Evolutionary conservation across 2,113 vertebrate species (phyloP).

Genomic region (Phalacrocorax carbo): DNA sequence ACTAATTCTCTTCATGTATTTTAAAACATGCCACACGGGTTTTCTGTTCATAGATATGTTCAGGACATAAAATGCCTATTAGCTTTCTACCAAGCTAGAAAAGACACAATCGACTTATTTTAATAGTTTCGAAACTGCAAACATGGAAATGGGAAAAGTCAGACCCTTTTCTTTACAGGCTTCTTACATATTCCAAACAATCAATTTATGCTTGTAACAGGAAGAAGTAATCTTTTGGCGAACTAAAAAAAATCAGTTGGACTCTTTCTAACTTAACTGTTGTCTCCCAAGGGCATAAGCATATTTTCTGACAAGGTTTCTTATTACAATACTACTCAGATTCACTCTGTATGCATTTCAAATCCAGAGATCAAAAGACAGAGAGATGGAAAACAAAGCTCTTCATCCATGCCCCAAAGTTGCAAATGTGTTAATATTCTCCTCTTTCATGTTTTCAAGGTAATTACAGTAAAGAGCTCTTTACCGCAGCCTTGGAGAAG

Average conservation of each 20-base stretch:
- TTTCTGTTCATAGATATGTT: neutral
- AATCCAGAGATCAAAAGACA: constrained; percentile 10
- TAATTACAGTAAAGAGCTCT: neutral
- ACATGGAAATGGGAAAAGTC: neutral
- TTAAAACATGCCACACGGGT: neutral
- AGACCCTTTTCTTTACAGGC: neutral
- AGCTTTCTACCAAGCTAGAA: neutral
- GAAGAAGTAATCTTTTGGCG: neutral
- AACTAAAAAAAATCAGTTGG: neutral
- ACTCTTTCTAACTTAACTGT: neutral
- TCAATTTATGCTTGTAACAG: neutral
- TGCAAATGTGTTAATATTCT: neutral
- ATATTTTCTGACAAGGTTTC: neutral
- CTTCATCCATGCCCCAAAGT: neutral
- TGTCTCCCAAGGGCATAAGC: neutral
- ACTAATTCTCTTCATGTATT: neutral
- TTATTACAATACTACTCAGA: neutral
- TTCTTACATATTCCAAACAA: neutral
- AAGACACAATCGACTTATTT: neutral
- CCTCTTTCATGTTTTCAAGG: neutral
- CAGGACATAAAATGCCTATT: neutral
- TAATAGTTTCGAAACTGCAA: neutral
- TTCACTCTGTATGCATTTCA: neutral
- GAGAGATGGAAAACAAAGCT: neutral
- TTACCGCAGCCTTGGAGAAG: neutral